Base-by-base conservation (phyloP, 1,140 invertebrate species). In the Anoplolepis gracilipes region DNA sequence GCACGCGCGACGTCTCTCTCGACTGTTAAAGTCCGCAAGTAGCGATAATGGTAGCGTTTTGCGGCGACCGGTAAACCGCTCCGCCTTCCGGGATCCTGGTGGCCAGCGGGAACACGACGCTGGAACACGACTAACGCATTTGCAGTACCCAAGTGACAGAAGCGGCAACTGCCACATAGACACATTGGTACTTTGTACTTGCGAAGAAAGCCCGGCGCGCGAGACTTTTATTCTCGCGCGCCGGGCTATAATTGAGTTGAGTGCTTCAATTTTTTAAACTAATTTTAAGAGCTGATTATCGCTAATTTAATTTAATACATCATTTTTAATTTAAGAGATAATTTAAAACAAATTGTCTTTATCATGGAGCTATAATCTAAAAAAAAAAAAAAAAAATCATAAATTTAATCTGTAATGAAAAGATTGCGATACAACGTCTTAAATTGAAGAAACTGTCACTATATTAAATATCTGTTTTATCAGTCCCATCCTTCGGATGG, bases 1-100 rank as follows among this genome's bases (percentile, higher is more conserved):
- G 16, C 22, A 33, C 64, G 73, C 42, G 11, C 36, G 22, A 25
- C 33, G 62, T 46, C 64, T 85, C 53, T 69, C n/a, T 55, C 30
- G 69, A 86, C 59, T 86, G 81, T 90, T 90, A 90, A n/a, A 87
- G 57, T 78, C 76, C 67, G 53, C 72, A 42, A 77, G 69, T 76
- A 76, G 67, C 89, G 88, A 90, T 90, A 90, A 90, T 90, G 89
- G 88, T 73, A 86, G 61, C 85, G 89, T 90, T 90, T 90, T 90
- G 89, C 79, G 88, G 89, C 72, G 72, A 88, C 84, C 76, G 78
- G 86, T 76, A 81, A 90, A 75, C 88, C 88, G 76, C 82, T 90
- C 77, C 77, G 76, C 64, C 91, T 92, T 92, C 90, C 90, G 90
- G 88, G 87, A 92, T 92, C 77, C 88, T 64, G 78, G 59, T 64